A percentile compares a stretch with the other conserved stretches of the same genome.
phyloP scores from a whole-genome alignment of 2,888 invertebrate genomes.

The Tachina fera region DNA sequence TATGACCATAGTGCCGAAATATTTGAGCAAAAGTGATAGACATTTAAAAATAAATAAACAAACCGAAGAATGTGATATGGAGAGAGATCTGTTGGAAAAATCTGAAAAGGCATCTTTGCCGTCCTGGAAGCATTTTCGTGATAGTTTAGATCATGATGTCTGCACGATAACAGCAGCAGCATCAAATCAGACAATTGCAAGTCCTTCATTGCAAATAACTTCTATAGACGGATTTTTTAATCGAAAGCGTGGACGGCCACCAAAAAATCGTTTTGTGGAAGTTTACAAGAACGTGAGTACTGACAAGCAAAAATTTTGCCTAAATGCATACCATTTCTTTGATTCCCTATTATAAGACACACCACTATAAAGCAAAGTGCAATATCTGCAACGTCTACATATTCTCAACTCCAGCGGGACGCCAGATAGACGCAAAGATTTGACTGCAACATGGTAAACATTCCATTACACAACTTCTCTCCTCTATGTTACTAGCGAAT shows the following conservation, averaged over 20 bases:
- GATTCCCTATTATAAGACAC: background rate
- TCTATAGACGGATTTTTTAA: conserved; percentile 92
- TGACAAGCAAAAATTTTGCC: background rate
- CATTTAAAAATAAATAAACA: background rate
- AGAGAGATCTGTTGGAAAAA: background rate
- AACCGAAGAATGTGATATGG: background rate
- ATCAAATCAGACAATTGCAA: background rate
- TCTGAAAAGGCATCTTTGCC: background rate
- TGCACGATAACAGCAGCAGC: conserved; percentile 18
- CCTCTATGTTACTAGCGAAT: too few species aligned
- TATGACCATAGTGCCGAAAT: background rate
- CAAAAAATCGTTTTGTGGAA: conserved; percentile 96
- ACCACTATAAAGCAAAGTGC: background rate
- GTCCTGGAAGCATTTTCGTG: background rate
- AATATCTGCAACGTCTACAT: too few species aligned
- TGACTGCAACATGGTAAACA: too few species aligned
- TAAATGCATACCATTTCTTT: background rate
- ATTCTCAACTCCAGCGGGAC: too few species aligned
- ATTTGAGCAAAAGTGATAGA: conserved; percentile 1
- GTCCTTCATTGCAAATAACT: conserved; percentile 79
- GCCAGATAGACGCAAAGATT: too few species aligned
- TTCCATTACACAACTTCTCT: too few species aligned
- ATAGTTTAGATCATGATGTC: background rate
- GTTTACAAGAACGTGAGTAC: conserved; percentile 93
- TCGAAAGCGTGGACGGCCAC: conserved; percentile 96